Evolutionary conservation across 2,888 invertebrate genomes (phyloP), one percentile per base, ranked within the genome.

Genomic region (Oegoconia quadripuncta): DNA sequence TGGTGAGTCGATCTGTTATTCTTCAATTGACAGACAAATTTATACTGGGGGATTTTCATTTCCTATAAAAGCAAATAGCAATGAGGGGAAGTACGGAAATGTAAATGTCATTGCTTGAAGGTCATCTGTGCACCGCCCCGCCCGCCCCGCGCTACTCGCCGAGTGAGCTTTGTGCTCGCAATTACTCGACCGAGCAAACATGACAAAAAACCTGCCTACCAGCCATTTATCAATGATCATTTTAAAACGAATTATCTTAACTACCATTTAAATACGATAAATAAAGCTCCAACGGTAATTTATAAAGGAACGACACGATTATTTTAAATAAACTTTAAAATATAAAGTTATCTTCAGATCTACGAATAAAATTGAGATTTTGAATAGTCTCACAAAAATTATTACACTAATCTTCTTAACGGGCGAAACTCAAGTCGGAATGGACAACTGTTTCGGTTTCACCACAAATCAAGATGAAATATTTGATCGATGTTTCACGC

Each of bases 381-480:
- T 39, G 32, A 39, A 42, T 35, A 28, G 42, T 44, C 49, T 44
- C 44, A 52, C 45, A 55, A 58, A 65, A 73, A 64, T 58, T 70
- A 71, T 71, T 63, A 65, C 55, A 54, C 58, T 72, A 75, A 74
- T 70, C 73, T 64, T 67, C 62, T 74, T 74, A 75, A 59, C 61
- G 55, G 60, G 60, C 54, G 58, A 61, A 64, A 67, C 55, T 61
- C n/a, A n/a, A n/a, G n/a, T n/a, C 48, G 54, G 51, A 59, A 56
- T 59, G 59, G 58, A 67, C 64, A 66, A 72, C 62, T 66, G 65
- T 69, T 68, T 74, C 52, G 63, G 68, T 66, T 65, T 70, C 57
- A 65, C 72, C 57, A 79, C 77, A 81, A 78, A 79, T 79, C 76
- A 80, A 73, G 75, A 77, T 77, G 72, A 79, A 69, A 76, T 76